These are phyloP conservation scores for Cyprinodon brontotheroides DNA, from an alignment of 2,113 vertebrate genomes.

Conservation along the genomic window DNA sequence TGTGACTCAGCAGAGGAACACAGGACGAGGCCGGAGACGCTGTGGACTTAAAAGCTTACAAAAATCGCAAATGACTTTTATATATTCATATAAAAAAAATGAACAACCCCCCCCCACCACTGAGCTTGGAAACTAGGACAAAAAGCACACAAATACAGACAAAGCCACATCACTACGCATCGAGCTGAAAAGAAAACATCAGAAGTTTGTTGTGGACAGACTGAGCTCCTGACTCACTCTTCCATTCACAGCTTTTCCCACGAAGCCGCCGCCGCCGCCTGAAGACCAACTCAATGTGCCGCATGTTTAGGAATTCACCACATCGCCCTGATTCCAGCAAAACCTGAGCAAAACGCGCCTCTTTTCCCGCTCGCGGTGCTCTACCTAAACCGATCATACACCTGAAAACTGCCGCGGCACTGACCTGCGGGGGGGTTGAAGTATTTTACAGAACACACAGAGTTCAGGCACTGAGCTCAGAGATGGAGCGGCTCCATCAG, in stretches of 20 bases:
- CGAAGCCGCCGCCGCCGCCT: constrained; percentile 20
- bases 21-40: constrained; percentile 15
- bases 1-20: background rate
- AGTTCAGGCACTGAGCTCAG: constrained; percentile 42
- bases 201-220: constrained; percentile 37
- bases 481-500: constrained; percentile 35
- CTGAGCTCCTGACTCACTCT: constrained; percentile 42
- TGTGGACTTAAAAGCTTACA: constrained; percentile 1
- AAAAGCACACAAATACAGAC: constrained; percentile 50
- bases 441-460: constrained; percentile 34
- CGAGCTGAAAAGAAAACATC: constrained; percentile 35
- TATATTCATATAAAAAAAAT: background rate
- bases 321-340: constrained; percentile 36
- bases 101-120: constrained; percentile 18
- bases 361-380: background rate
- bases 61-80: background rate
- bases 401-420: constrained; percentile 7
- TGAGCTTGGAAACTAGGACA: constrained; percentile 46
- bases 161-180: constrained; percentile 55
- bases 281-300: constrained; percentile 29
- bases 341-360: constrained; percentile 40
- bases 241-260: constrained; percentile 73
- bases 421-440: constrained; percentile 27
- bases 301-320: constrained; percentile 36
- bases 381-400: constrained; percentile 30